A percentile compares a stretch with the other conserved stretches of the same genome.
These are phyloP conservation scores for Trichogramma evanescens DNA, from an alignment of 2,888 invertebrate genomes.

Conservation along the genomic window DNA sequence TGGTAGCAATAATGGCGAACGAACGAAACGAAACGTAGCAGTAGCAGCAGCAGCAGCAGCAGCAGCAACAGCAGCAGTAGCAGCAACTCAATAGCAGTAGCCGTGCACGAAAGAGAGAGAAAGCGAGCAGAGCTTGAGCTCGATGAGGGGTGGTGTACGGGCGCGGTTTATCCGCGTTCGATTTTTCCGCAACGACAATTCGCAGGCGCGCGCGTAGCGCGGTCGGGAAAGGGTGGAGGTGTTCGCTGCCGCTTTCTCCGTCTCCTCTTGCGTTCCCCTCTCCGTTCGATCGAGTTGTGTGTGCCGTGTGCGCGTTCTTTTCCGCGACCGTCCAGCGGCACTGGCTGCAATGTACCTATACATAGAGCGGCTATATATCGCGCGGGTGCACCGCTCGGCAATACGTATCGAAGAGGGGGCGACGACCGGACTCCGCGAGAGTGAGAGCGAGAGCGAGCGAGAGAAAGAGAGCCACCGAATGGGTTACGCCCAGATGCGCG, in stretches of 20 bases:
- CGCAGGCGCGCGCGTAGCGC: constrained; percentile 39
- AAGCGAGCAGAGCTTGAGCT: constrained; percentile 19
- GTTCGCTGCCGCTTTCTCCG: constrained; percentile 21
- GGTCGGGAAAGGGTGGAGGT: no score
- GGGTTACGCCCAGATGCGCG: constrained; percentile 49
- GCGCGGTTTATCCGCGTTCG: constrained; percentile 46
- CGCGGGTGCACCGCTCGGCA: constrained; percentile 23
- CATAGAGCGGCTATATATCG: constrained; percentile 17
- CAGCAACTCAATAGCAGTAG: background rate
- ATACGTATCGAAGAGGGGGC: constrained; percentile 23
- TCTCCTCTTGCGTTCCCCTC: constrained; percentile 5
- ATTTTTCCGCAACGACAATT: constrained; percentile 48
- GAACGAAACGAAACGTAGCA: background rate
- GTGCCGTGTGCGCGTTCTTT: no score
- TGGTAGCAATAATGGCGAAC: constrained; percentile 23
- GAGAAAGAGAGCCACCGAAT: constrained; percentile 35
- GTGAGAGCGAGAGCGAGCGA: constrained; percentile 23
- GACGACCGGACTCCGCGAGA: constrained; percentile 1
- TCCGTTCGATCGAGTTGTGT: constrained; percentile 4
- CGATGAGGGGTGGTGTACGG: constrained; percentile 21
- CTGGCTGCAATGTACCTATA: background rate
- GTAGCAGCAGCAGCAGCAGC: background rate
- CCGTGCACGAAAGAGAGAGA: constrained; percentile 19
- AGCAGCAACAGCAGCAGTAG: background rate
- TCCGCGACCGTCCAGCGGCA: constrained; percentile 2